Evolutionary conservation across 2,113 vertebrate genomes (phyloP).

Genomic region (Piaya cayana): DNA sequence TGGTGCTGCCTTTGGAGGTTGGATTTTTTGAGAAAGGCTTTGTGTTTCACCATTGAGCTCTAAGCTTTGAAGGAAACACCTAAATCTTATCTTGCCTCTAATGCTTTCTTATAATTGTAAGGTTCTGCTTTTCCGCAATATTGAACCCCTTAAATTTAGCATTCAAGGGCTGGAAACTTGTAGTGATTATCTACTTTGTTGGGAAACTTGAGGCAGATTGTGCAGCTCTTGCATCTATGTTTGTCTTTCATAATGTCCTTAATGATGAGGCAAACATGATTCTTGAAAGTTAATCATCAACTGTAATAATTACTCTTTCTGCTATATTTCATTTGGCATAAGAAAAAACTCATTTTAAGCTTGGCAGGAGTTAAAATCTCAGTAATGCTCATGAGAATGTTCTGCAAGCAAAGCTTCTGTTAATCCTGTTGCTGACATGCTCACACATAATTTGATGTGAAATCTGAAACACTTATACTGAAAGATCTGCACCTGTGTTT

Average conservation of each 20-base stretch:
- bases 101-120: not conserved
- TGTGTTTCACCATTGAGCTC: not conserved
- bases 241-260: not conserved
- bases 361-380: conserved; percentile 51
- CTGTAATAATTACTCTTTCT: not conserved
- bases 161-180: not conserved
- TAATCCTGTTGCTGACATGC: conserved; percentile 44
- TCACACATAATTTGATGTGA: conserved; percentile 20
- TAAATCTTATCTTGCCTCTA: not conserved
- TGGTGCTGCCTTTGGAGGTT: not conserved
- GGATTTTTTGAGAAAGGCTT: not conserved
- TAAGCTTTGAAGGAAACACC: not conserved
- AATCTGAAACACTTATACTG: conserved; percentile 5
- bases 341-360: conserved; percentile 35
- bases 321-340: conserved; percentile 23
- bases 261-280: not conserved
- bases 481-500: conserved; percentile 50
- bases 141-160: not conserved
- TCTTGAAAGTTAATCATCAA: conserved; percentile 1
- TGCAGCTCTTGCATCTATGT: not conserved
- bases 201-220: not conserved
- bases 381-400: conserved; percentile 53
- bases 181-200: not conserved
- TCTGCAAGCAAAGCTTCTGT: conserved; percentile 13
- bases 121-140: not conserved